These are phyloP conservation scores for Sakesphorus luctuosus DNA, from an alignment of 2,113 vertebrate genomes.

Conservation along the genomic window DNA sequence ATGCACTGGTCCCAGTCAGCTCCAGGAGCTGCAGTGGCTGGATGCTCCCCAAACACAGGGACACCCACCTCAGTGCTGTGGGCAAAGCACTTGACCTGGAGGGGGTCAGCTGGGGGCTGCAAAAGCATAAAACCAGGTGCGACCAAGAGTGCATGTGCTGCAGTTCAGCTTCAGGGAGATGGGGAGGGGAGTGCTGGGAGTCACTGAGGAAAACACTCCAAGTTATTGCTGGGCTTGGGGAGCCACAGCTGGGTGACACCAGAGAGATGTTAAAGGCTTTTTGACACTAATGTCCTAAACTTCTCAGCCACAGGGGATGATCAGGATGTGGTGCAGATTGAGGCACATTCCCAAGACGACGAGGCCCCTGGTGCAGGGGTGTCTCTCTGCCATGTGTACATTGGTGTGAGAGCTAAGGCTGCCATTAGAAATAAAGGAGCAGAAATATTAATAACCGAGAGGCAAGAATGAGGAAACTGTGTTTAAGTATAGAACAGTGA, in stretches of 20 bases:
- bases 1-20: background rate
- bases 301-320: rapidly evolving
- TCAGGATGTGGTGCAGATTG: rapidly evolving
- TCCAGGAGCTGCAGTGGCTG: background rate
- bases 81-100: rapidly evolving
- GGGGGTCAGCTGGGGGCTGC: background rate
- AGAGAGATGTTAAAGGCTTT: background rate
- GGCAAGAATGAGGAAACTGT: background rate
- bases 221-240: background rate
- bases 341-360: rapidly evolving
- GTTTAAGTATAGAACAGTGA: background rate
- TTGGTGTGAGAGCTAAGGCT: background rate
- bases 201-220: background rate
- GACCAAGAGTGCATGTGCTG: rapidly evolving
- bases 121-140: background rate
- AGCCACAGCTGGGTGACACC: background rate
- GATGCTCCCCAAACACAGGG: background rate
- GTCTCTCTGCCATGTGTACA: background rate
- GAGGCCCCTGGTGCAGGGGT: background rate
- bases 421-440: background rate
- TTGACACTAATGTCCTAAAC: background rate
- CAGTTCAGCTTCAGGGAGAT: background rate
- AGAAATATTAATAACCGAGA: background rate
- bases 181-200: rapidly evolving
- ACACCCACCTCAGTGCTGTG: background rate